phyloP scores from a whole-genome alignment of 2,888 invertebrate species.

The Hymenopus coronatus region DNA sequence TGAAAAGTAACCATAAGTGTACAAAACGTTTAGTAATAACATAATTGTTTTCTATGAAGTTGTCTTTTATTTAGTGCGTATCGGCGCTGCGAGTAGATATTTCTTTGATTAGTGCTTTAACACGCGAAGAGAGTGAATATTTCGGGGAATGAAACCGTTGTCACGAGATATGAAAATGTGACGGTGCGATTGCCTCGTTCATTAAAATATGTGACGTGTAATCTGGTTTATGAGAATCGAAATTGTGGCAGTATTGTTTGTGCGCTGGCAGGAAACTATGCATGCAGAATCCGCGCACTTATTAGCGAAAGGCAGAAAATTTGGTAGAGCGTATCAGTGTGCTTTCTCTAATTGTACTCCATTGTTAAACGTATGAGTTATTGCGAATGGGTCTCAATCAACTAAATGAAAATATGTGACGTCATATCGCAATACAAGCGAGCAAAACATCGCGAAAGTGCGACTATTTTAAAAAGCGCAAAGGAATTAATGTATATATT shows the following conservation, averaged over 20 bases:
- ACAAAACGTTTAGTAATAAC: too few relatives aligned
- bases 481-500: neutral
- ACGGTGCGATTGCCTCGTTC: neutral
- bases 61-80: too few relatives aligned
- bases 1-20: too few relatives aligned
- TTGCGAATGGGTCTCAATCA: neutral
- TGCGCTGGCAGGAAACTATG: too few relatives aligned
- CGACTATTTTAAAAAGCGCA: neutral
- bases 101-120: too few relatives aligned
- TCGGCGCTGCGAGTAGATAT: too few relatives aligned
- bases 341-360: neutral
- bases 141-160: neutral
- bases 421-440: neutral
- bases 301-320: neutral
- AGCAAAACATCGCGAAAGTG: neutral
- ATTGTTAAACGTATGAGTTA: neutral
- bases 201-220: neutral
- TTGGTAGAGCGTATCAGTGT: neutral
- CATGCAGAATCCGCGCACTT: neutral
- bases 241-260: neutral
- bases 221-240: neutral
- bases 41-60: too few relatives aligned
- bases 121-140: neutral
- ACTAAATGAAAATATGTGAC: too few relatives aligned
- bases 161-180: neutral